Evolutionary conservation across 2,797 vertebrate species (phyloP), one percentile per base, ranked within the genome.

Genomic region (Hapalemur alaotrensis): DNA sequence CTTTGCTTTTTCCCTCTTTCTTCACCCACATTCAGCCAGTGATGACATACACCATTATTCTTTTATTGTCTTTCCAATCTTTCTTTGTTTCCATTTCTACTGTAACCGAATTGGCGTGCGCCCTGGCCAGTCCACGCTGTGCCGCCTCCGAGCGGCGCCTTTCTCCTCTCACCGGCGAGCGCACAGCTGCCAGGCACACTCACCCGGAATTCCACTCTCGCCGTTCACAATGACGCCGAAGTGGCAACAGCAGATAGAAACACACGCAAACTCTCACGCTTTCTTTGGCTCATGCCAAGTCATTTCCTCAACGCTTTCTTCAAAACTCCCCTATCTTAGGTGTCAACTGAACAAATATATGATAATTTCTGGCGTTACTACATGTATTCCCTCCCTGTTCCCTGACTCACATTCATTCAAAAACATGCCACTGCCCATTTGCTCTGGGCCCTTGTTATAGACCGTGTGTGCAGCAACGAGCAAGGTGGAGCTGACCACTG

Each of bases 381-480:
- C 0, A 0, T 8, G 4, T 15, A 3, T 14, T 7, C 9, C 13
- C 15, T 0, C 67, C 61, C 9, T 46, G 0, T 23, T 13, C 15
- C 61, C 11, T 35, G 38, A 38, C 5, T 93, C n/a, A 0, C 9
- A 50, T 18, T 12, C n/a, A 13, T 18, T 70, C 10, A 50, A 57
- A 81, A 65, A 23, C 0, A 15, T 46, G 22, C 32, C 30, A 32
- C 22, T 10, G 4, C 22, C 10, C 4, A 0, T 48, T 13, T 22
- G 22, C 7, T 22, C 11, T 6, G 13, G 22, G 43, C 0, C 1
- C 22, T 57, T 22, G 10, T 22, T 5, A 25, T 15, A 50, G 35
- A 35, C 38, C 0, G 0, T 10, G 0, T 13, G 18, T 0, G 2
- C 5, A 54, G 14, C 9, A 11, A 7, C 1, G 22, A 57, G 8